Evolutionary conservation across 2,113 vertebrate species (phyloP).

Genomic region (Xiphophorus couchianus): DNA sequence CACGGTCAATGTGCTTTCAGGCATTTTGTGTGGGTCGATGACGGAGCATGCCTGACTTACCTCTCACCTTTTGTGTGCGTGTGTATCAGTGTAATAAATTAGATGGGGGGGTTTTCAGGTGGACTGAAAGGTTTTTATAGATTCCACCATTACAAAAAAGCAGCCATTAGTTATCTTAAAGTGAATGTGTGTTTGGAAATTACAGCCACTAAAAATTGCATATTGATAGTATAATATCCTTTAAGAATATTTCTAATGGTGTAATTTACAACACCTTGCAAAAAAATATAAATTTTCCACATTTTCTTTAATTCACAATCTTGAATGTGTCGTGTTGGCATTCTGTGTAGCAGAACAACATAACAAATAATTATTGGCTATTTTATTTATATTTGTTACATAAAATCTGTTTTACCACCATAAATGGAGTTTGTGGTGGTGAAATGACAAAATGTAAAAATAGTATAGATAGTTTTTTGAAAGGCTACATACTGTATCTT

Average conservation of each 20-base stretch:
- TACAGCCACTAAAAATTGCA: slow-evolving; percentile 8
- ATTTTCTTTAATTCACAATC: too few relatives aligned
- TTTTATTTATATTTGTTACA: too few relatives aligned
- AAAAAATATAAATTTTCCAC: too few relatives aligned
- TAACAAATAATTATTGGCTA: too few relatives aligned
- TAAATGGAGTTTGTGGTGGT: too few relatives aligned
- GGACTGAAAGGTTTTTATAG: slow-evolving; percentile 15
- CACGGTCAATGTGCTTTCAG: slow-evolving; percentile 76
- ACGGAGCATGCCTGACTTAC: slow-evolving; percentile 72
- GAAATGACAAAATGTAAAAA: too few relatives aligned
- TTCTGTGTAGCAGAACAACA: too few relatives aligned
- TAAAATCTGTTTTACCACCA: too few relatives aligned
- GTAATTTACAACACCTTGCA: too few relatives aligned
- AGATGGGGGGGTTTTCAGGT: slow-evolving; percentile 26
- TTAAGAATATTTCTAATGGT: neutral
- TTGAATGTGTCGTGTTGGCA: too few relatives aligned
- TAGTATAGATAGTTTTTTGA: too few relatives aligned
- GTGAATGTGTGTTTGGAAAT: slow-evolving; percentile 8
- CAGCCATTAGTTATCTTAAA: slow-evolving; percentile 1
- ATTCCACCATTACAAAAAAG: slow-evolving; percentile 7
- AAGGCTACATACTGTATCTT: too few relatives aligned
- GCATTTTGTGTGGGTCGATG: slow-evolving; percentile 75
- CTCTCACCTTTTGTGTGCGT: slow-evolving; percentile 57
- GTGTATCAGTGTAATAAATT: slow-evolving; percentile 38
- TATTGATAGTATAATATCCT: neutral